Percentiles rank a stretch among this genome's conserved stretches.
Evolutionary conservation across 2,113 vertebrate species (phyloP).

Genomic region (Tinamus guttatus): DNA sequence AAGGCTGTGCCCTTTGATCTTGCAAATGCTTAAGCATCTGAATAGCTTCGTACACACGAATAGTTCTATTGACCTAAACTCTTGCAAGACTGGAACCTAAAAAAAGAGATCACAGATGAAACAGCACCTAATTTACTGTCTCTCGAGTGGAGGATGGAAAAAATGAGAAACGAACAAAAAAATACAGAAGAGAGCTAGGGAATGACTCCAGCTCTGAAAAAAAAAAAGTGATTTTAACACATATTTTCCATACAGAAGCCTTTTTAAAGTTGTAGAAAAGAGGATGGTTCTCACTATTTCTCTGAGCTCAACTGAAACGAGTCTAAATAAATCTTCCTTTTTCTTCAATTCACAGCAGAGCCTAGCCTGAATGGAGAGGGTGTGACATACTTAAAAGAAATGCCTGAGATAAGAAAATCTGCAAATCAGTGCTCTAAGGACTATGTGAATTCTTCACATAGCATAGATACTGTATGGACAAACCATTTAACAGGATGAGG

Average conservation of each 20-base stretch:
- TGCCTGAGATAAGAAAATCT: slow-evolving; percentile 9
- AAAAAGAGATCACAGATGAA: neutral
- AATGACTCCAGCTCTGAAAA: neutral
- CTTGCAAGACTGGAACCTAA: neutral
- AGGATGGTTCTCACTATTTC: neutral
- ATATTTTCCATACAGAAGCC: neutral
- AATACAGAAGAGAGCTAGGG: neutral
- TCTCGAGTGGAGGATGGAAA: neutral
- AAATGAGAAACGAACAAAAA: neutral
- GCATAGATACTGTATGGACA: neutral
- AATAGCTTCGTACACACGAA: neutral
- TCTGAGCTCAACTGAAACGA: neutral
- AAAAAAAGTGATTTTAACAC: neutral
- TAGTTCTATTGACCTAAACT: neutral
- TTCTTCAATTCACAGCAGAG: neutral
- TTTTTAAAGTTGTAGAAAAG: neutral
- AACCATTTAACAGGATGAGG: neutral
- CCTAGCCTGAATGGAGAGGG: neutral
- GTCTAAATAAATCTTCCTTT: neutral
- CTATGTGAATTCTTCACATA: slow-evolving; percentile 12
- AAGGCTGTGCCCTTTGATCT: neutral
- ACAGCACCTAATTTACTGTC: neutral
- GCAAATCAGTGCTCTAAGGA: neutral
- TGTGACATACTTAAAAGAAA: neutral
- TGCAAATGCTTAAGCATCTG: neutral